Evolutionary conservation across 2,888 invertebrate genomes (phyloP).

Genomic region (Calliopum simillimum): DNA sequence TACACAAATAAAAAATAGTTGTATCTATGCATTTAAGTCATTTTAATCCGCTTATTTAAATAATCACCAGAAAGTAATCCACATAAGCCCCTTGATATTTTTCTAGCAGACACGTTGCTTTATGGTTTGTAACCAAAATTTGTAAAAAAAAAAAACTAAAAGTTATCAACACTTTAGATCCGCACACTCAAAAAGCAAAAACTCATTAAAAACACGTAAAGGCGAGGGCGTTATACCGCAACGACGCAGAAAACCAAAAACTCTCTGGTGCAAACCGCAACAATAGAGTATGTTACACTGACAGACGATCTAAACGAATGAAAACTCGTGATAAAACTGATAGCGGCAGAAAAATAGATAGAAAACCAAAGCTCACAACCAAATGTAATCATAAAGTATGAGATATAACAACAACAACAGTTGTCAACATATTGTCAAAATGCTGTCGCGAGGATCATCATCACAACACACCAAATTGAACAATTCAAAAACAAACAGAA

Average conservation of each 20-base stretch:
- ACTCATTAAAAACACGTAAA: background rate
- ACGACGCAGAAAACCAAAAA: constrained; percentile 21
- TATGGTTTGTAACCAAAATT: too few species aligned
- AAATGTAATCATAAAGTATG: background rate
- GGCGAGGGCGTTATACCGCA: constrained; percentile 4
- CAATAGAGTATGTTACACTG: too few species aligned
- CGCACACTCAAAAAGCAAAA: background rate
- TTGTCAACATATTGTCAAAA: constrained; percentile 38
- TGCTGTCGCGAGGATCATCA: constrained; percentile 24
- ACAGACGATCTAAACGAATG: constrained; percentile 50
- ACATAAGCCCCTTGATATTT: too few species aligned
- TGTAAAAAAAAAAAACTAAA: too few species aligned
- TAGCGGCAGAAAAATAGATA: constrained; percentile 32
- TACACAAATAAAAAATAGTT: too few species aligned
- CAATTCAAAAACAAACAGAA: constrained; percentile 42
- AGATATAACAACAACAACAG: constrained; percentile 15
- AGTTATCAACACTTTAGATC: constrained; percentile 4
- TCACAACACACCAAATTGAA: constrained; percentile 50
- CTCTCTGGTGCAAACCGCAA: constrained; percentile 3
- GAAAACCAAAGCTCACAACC: background rate
- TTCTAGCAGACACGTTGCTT: too few species aligned
- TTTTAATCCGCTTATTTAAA: too few species aligned
- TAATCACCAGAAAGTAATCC: too few species aligned
- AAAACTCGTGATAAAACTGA: constrained; percentile 52
- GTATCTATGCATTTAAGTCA: too few species aligned